phyloP scores from a whole-genome alignment of 2,113 vertebrate species.

The Scolopax mira region DNA sequence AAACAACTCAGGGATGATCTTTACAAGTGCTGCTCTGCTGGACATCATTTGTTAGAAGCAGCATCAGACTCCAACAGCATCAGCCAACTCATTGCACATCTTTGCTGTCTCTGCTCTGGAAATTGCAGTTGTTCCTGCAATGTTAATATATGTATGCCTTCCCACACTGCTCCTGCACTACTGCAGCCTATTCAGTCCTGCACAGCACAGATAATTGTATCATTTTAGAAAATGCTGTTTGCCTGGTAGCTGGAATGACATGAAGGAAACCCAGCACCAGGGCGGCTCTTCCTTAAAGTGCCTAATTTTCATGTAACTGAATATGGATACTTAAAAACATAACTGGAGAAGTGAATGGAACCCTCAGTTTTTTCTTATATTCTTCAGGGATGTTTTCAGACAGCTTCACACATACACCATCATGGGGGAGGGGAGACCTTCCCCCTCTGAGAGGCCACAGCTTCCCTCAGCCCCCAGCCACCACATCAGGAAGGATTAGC shows the following conservation, averaged over 20 bases:
- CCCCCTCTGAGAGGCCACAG: rapidly evolving
- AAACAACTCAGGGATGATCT: not conserved
- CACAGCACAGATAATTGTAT: rapidly evolving
- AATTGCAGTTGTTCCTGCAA: not conserved
- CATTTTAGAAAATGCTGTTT: not conserved
- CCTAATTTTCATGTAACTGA: not conserved
- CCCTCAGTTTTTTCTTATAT: not conserved
- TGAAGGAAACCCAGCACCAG: not conserved
- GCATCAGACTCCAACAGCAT: rapidly evolving
- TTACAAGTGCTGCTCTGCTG: not conserved
- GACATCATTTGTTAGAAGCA: not conserved
- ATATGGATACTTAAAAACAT: not conserved
- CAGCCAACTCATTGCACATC: not conserved
- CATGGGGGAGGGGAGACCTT: not conserved
- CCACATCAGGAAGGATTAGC: not conserved
- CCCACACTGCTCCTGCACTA: not conserved
- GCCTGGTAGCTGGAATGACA: not conserved
- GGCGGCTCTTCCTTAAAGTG: not conserved
- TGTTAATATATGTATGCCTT: rapidly evolving
- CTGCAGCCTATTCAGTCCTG: not conserved
- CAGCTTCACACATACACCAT: not conserved
- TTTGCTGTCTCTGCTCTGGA: not conserved
- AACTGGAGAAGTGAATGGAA: not conserved
- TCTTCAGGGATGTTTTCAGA: not conserved
- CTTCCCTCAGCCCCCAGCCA: not conserved